Evolutionary conservation across 2,113 vertebrate species (phyloP).

Genomic region (Dromas ardeola): DNA sequence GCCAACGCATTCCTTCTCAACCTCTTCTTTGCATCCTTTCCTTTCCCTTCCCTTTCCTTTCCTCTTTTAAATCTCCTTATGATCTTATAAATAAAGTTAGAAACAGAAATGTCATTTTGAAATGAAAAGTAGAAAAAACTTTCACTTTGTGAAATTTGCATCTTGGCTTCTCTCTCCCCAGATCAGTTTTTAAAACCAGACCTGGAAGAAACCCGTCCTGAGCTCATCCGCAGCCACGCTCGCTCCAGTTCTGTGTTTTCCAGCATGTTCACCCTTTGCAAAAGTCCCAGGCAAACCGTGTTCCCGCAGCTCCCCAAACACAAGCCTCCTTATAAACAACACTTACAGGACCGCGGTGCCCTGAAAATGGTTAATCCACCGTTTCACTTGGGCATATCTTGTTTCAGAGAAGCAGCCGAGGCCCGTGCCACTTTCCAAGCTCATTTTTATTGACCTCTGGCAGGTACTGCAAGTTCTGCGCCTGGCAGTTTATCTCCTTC

Average conservation of each 20-base stretch:
- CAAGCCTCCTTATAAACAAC: neutral
- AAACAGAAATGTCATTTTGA: neutral
- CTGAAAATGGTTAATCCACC: neutral
- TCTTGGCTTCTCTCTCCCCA: neutral
- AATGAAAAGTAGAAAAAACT: neutral
- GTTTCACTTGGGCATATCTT: neutral
- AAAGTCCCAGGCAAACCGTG: neutral
- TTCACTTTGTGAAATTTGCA: neutral
- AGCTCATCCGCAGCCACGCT: neutral
- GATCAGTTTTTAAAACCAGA: neutral
- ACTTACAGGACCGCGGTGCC: no score
- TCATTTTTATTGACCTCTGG: neutral
- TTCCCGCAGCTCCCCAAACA: neutral
- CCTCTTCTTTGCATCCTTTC: neutral
- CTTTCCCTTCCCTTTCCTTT: neutral
- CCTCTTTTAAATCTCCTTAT: neutral
- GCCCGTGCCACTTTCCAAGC: accelerated
- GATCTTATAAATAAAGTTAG: neutral
- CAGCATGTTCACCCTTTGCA: neutral
- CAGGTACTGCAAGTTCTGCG: neutral
- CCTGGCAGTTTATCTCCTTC: neutral
- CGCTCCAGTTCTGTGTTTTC: neutral
- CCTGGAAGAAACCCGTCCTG: neutral
- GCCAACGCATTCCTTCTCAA: neutral
- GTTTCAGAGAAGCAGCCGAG: neutral